Evolutionary conservation across 2,888 invertebrate genomes (phyloP), one percentile per base, ranked within the genome.

Genomic region (Rhingia campestris): DNA sequence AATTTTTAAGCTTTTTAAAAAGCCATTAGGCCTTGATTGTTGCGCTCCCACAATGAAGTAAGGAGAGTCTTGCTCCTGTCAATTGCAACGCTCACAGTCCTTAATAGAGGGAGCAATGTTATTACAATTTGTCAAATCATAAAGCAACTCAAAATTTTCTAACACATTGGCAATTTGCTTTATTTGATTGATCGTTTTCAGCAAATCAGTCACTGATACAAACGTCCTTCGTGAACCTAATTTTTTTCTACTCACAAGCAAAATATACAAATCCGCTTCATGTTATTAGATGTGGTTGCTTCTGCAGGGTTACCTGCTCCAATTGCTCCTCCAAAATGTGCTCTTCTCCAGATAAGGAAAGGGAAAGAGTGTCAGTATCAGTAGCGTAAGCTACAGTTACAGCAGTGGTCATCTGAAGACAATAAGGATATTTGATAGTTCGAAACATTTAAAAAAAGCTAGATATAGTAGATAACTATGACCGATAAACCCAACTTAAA

Each of bases 161-260:
- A n/a, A n/a, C n/a, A n/a, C n/a, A n/a, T n/a, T n/a, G n/a, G n/a
- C n/a, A n/a, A n/a, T n/a, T n/a, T n/a, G n/a, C n/a, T n/a, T 43
- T 45, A 59, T 12, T 4, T 43, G 32, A 32, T 45, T 59, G 4
- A 58, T 9, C 14, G 22, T 58, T 41, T 30, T 14, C 9, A 10
- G 30, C 45, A 22, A 39, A 58, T 0, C 12, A 35, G 35, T 39
- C 41, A 58, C 41, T 6, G 58, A 22, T 41, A 12, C 39, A 58
- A 58, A 58, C 41, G 58, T 41, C 30, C 58, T 22, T 58, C 58
- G 58, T 12, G 22, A 41, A 7, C 41, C 22, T 58, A 14, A 2
- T 58, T 58, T 58, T 58, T 37, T 58, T 58, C 41, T 22, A 56
- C 37, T 14, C 9, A 12, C 22, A 6, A 37, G 14, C 9, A 56